Evolutionary conservation across 2,888 invertebrate species (phyloP), one percentile per base, ranked within the genome.

Genomic region (Leucozona laternaria): DNA sequence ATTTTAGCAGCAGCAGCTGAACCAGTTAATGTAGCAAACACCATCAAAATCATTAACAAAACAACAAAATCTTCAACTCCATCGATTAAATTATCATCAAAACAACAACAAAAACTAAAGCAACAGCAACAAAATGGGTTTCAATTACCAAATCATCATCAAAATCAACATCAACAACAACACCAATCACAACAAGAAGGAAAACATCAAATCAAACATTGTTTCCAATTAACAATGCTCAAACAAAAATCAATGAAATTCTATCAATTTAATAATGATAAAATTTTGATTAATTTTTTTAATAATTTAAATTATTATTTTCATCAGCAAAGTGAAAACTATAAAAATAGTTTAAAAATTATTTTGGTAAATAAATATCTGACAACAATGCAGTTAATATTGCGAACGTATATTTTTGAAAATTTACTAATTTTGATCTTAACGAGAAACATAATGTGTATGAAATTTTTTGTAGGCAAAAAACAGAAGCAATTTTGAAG

Each of bases 71-170:
- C 60, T 60, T 22, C 57, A 85, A 64, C 58, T 58, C 58, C 48
- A 72, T 68, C 68, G 48, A 71, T 75, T 48, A 48, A 53, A 75
- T 64, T 22, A 66, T 58, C 40, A 53, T 31, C 31, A 57, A 31
- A 34, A 57, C 17, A 11, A 55, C 55, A 8, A 40, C 40, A 13
- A 20, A 20, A 25, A 53, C 50, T 25, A 25, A 2, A 75, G 53
- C 43, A 70, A 77, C 80, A 77, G 37, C 80, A 81, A 62, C 72
- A 55, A 75, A 82, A 86, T 78, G 85, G 85, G 85, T 86, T 86
- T 86, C 85, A 86, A 85, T 57, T 81, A 81, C 60, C 68, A 58
- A 82, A 25, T 58, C 53, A 25, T 75, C 79, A 79, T n/a, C 60
- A 57, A 58, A 82, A 25, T 58, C 53, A 25, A 70, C 79, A 79